These are phyloP conservation scores for Babylonia areolata DNA, from an alignment of 1,140 invertebrate species.

Conservation along the genomic window DNA sequence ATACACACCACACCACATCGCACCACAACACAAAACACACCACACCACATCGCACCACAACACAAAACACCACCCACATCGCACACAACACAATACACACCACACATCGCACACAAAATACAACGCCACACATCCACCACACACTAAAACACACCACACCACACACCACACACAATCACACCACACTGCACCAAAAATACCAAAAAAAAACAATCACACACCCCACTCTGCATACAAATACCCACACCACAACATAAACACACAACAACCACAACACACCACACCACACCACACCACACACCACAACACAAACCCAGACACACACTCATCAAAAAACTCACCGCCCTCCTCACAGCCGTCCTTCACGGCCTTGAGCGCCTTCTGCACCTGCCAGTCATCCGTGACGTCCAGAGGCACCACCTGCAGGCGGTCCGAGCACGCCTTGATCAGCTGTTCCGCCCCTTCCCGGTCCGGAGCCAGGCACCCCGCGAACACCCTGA, in stretches of 20 bases:
- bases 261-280: neutral
- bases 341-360: slow-evolving; percentile 60
- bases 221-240: too few relatives aligned
- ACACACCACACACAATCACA: too few relatives aligned
- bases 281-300: too few relatives aligned
- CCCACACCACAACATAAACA: neutral
- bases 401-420: slow-evolving; percentile 67
- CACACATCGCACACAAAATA: too few relatives aligned
- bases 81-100: too few relatives aligned
- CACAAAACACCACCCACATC: too few relatives aligned
- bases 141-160: too few relatives aligned
- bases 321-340: slow-evolving; percentile 34
- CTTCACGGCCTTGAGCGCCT: slow-evolving; percentile 61
- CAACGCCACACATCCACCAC: too few relatives aligned
- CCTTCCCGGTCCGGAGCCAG: slow-evolving; percentile 78
- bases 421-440: slow-evolving; percentile 64
- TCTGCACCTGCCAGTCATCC: slow-evolving; percentile 65
- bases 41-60: too few relatives aligned
- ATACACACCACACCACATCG: slow-evolving; percentile 47
- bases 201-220: too few relatives aligned
- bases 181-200: too few relatives aligned
- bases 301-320: neutral
- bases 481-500: slow-evolving; percentile 82
- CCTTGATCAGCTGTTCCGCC: slow-evolving; percentile 68
- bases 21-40: too few relatives aligned